phyloP scores from a whole-genome alignment of 2,888 invertebrate genomes.

The Smittia sp. region DNA sequence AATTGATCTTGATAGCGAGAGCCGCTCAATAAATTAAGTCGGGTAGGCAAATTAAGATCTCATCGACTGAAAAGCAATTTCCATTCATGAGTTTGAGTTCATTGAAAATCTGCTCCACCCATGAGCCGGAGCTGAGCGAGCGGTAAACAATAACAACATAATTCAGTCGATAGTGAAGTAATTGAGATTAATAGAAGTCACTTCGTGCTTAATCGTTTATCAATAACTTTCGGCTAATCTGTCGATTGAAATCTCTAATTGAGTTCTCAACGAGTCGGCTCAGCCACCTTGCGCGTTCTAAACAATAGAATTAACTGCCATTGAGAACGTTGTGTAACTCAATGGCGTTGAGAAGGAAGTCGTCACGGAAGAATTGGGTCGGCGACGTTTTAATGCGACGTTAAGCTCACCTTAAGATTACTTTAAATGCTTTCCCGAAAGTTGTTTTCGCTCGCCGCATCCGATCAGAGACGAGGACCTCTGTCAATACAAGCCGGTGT shows the following conservation, averaged over 20 bases:
- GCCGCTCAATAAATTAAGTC: background rate
- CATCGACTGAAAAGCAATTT: constrained; percentile 3
- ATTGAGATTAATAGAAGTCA: constrained; percentile 34
- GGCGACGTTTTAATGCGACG: too few relatives aligned
- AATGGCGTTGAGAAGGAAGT: background rate
- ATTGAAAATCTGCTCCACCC: constrained; percentile 17
- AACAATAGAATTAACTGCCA: constrained; percentile 12
- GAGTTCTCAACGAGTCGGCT: background rate
- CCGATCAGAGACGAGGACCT: constrained; percentile 2
- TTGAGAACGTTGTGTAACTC: background rate
- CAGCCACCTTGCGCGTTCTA: background rate
- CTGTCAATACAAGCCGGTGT: constrained; percentile 44
- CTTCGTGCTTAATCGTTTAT: constrained; percentile 26
- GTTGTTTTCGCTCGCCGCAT: background rate
- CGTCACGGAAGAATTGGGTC: background rate
- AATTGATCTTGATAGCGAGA: constrained; percentile 8
- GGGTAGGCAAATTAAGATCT: constrained; percentile 15
- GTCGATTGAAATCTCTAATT: constrained; percentile 12
- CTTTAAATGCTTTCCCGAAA: constrained; percentile 30
- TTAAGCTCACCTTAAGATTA: constrained; percentile 20
- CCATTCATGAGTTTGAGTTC: constrained; percentile 15
- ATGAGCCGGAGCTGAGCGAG: background rate
- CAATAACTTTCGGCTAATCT: constrained; percentile 4
- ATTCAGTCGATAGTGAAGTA: constrained; percentile 33
- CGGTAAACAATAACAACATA: constrained; percentile 34